Conservation (phyloP, 2,113 vertebrate genomes). For the Saguinus midas region DNA sequence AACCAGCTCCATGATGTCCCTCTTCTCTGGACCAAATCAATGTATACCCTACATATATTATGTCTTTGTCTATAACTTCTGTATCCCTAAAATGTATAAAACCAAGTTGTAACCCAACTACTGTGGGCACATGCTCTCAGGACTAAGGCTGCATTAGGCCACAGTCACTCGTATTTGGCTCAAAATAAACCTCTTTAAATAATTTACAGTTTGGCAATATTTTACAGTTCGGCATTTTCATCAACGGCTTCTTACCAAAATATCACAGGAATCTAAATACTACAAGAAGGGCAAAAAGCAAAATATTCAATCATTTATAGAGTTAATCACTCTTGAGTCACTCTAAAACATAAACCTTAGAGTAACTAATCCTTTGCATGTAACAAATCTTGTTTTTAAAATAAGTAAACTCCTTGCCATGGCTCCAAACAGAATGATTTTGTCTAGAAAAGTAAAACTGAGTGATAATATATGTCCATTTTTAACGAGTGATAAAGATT, state of each 20-base stretch:
- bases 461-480: neutral
- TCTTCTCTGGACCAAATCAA: too few species aligned
- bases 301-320: constrained; percentile 54
- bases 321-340: constrained; percentile 61
- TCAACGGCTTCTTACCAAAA: neutral
- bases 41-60: too few species aligned
- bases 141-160: too few species aligned
- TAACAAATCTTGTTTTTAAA: constrained; percentile 81
- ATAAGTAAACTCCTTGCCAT: constrained; percentile 80
- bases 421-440: constrained; percentile 64
- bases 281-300: constrained; percentile 22
- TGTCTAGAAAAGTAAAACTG: constrained; percentile 66
- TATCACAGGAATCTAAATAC: constrained; percentile 8
- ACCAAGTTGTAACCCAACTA: too few species aligned
- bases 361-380: constrained; percentile 77
- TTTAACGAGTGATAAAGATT: constrained; percentile 21
- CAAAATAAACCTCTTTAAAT: too few species aligned
- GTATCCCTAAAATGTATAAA: too few species aligned
- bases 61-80: too few species aligned
- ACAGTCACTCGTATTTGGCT: too few species aligned
- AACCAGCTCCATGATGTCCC: too few species aligned
- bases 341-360: constrained; percentile 69
- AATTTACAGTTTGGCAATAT: too few species aligned
- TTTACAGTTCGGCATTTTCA: too few species aligned
- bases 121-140: too few species aligned